Conservation (phyloP, 2,888 invertebrate species). For the Plutella xylostella region DNA sequence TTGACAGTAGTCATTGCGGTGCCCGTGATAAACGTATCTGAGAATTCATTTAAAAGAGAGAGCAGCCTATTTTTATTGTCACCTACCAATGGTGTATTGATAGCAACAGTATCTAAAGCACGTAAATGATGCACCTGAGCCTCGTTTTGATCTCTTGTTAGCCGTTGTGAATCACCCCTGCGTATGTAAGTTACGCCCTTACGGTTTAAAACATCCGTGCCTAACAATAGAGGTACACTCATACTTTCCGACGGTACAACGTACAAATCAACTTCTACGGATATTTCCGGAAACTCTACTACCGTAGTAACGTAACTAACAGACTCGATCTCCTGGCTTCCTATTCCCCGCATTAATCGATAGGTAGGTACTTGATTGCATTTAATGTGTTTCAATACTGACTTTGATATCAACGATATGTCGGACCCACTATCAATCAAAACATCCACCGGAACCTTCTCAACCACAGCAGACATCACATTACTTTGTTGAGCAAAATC, state of each 20-base stretch:
- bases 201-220: conserved; percentile 20
- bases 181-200: conserved; percentile 18
- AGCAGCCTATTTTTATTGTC: not conserved
- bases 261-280: conserved; percentile 20
- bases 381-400: conserved; percentile 13
- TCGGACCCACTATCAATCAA: conserved; percentile 14
- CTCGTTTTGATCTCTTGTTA: conserved; percentile 5
- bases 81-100: conserved; percentile 14
- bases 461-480: conserved; percentile 16
- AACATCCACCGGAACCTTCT: conserved; percentile 19
- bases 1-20: too few relatives aligned
- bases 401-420: conserved; percentile 18
- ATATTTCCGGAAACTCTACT: conserved; percentile 17
- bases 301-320: conserved; percentile 14
- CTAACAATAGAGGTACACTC: conserved; percentile 17
- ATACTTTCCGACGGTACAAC: conserved; percentile 16
- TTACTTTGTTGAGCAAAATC: conserved; percentile 6
- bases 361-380: conserved; percentile 11
- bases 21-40: too few relatives aligned
- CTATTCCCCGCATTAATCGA: conserved; percentile 18
- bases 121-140: not conserved
- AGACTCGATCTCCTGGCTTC: conserved; percentile 17
- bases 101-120: not conserved
- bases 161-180: conserved; percentile 11
- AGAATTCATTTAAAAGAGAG: not conserved